Percentiles rank a stretch among this genome's conserved stretches.
These are phyloP conservation scores for Drosophila aldrichi DNA, from an alignment of 2,888 invertebrate genomes.

Conservation along the genomic window DNA sequence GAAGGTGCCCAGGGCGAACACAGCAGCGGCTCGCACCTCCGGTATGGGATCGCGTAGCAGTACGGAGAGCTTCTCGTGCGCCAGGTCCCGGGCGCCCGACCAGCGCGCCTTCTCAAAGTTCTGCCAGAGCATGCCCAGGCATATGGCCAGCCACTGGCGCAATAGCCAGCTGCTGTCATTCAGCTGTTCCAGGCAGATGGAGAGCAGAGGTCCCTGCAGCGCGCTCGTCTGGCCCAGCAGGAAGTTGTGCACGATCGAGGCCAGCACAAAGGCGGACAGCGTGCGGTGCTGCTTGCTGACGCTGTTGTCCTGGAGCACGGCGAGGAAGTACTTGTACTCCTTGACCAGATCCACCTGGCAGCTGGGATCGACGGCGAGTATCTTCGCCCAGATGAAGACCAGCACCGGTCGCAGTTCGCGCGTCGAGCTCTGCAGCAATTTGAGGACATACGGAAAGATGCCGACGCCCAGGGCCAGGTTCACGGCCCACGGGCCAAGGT, in stretches of 20 bases:
- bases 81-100: constrained; percentile 97
- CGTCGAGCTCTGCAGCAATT: constrained; percentile 97
- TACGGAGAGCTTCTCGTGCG: constrained; percentile 96
- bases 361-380: constrained; percentile 97
- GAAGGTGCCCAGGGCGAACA: constrained; percentile 97
- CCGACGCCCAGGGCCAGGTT: constrained; percentile 98
- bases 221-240: constrained; percentile 96
- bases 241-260: constrained; percentile 96
- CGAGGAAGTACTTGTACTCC: constrained; percentile 97
- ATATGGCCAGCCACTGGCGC: constrained; percentile 96
- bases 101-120: constrained; percentile 95
- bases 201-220: constrained; percentile 94
- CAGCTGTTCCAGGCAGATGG: constrained; percentile 96
- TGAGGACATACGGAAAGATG: constrained; percentile 99
- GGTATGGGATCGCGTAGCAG: constrained; percentile 93
- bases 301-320: constrained; percentile 94
- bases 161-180: constrained; percentile 89
- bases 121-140: constrained; percentile 95
- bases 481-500: constrained; percentile 98
- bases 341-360: constrained; percentile 98
- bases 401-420: constrained; percentile 95
- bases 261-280: constrained; percentile 97
- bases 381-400: constrained; percentile 99
- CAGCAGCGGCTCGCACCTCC: constrained; percentile 97
- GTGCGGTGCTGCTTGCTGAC: constrained; percentile 95